Base-by-base conservation (phyloP, 2,888 invertebrate genomes). In the Drosophila neotestacea region DNA sequence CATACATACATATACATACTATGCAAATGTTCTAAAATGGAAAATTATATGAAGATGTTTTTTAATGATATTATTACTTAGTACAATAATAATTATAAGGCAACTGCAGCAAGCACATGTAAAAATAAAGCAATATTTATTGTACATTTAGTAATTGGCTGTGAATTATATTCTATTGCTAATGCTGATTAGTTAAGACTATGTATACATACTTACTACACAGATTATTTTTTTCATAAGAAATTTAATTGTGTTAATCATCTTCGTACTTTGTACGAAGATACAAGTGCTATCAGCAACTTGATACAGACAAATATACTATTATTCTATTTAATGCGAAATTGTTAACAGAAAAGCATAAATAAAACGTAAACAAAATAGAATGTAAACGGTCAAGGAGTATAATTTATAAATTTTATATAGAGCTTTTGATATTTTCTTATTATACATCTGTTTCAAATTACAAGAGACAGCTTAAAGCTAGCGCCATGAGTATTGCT, bases 81-180 rank as follows among this genome's bases (percentile, higher is more conserved):
- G 80, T 78, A 83, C 72, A 83, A 73, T 82, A 86, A 80, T 69
- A 82, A 69, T 44, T 5, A 4, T 72, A 80, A 69, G 77, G 22
- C 41, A 63, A 54, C 30, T 44, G 60, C 51, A 62, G 72, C 42
- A 47, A 56, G 69, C 81, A 77, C 70, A 80, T 76, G 73, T 62
- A 77, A 70, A 70, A 63, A 60, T 46, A 22, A 42, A 60, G 65
- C 38, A 70, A 70, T 72, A 78, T 66, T 59, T 51, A 69, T 51
- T 81, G 55, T 74, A 78, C 39, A 72, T 85, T 77, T 77, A 78
- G 58, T 56, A 81, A 87, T 87, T 79, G 85, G 79, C 82, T 83
- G 87, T 87, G 85, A 83, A 76, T 65, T 65, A 85, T 50, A 50
- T 16, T 60, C 32, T 42, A 60, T 60, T 32, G 32, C 41, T 50